Evolutionary conservation across 2,113 vertebrate genomes (phyloP).

Genomic region (Bujurquina vittata): DNA sequence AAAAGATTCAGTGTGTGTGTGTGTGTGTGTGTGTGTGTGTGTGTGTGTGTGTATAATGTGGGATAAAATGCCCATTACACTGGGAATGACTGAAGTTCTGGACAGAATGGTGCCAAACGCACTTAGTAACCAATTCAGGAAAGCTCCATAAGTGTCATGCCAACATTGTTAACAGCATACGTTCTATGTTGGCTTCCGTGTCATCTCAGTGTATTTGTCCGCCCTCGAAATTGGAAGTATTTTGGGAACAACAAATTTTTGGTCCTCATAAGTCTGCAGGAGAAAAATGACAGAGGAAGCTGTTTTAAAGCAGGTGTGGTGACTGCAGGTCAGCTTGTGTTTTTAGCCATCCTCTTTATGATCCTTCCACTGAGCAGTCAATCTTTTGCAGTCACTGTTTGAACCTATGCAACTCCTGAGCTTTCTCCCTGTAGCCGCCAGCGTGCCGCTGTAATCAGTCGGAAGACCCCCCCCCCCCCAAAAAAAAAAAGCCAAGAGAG

Average conservation of each 20-base stretch:
- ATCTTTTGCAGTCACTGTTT: constrained; percentile 69
- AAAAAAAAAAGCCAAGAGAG: constrained; percentile 47
- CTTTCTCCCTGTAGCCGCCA: constrained; percentile 65
- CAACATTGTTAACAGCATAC: background rate
- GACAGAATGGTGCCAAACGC: background rate
- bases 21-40: too few relatives aligned
- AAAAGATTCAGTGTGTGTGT: background rate
- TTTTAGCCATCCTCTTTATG: constrained; percentile 13
- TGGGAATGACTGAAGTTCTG: too few relatives aligned
- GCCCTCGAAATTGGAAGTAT: background rate
- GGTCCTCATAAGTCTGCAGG: background rate
- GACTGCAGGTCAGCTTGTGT: constrained; percentile 4
- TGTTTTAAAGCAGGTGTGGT: constrained; percentile 18
- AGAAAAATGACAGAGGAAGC: background rate
- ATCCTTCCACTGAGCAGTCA: constrained; percentile 50
- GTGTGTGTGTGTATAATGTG: too few relatives aligned
- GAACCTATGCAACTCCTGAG: constrained; percentile 80
- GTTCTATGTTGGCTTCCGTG: background rate
- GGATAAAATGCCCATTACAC: too few relatives aligned
- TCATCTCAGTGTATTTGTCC: background rate
- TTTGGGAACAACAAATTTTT: constrained; percentile 12
- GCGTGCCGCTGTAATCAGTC: constrained; percentile 57
- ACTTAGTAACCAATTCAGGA: too few relatives aligned
- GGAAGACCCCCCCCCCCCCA: background rate
- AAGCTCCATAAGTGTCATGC: background rate